These are phyloP conservation scores for Lepidocyrtinus sp. DNA, from an alignment of 2,888 invertebrate genomes.

Conservation along the genomic window DNA sequence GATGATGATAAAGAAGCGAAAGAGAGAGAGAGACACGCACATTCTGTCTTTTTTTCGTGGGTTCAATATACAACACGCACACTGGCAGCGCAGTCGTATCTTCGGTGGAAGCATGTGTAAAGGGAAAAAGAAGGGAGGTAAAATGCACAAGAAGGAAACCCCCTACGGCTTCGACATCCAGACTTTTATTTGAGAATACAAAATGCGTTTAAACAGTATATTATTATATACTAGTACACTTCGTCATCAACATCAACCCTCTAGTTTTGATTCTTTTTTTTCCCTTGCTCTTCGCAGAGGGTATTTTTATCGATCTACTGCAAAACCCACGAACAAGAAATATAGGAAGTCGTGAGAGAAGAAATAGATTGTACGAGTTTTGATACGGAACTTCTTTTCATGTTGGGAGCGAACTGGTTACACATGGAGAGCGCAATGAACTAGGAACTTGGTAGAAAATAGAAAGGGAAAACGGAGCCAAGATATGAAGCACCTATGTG, in stretches of 20 bases:
- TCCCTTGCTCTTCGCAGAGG: constrained; percentile 29
- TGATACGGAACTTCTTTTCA: not conserved
- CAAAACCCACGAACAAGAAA: too few species aligned
- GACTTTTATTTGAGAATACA: not conserved
- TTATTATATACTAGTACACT: too few species aligned
- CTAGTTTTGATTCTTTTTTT: not conserved
- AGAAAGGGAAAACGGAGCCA: not conserved
- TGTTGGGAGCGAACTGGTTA: too few species aligned
- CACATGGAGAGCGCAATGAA: constrained; percentile 8
- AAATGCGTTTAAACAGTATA: not conserved
- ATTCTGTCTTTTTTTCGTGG: constrained; percentile 28
- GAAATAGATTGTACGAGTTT: not conserved
- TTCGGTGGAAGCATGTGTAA: not conserved
- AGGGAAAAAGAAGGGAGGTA: constrained; percentile 1
- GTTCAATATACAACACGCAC: constrained; percentile 19
- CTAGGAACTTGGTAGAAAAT: not conserved
- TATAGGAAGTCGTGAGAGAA: constrained; percentile 38
- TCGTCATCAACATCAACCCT: too few species aligned
- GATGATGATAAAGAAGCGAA: constrained; percentile 16
- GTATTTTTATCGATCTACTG: constrained; percentile 58
- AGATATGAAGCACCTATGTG: not conserved
- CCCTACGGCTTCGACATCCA: constrained; percentile 15
- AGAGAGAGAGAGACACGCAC: constrained; percentile 20
- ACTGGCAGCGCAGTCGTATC: constrained; percentile 3
- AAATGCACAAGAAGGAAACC: constrained; percentile 11